Percentiles rank a stretch among this genome's conserved stretches.
phyloP scores from a whole-genome alignment of 2,888 invertebrate species.

The Drosophila koepferae region DNA sequence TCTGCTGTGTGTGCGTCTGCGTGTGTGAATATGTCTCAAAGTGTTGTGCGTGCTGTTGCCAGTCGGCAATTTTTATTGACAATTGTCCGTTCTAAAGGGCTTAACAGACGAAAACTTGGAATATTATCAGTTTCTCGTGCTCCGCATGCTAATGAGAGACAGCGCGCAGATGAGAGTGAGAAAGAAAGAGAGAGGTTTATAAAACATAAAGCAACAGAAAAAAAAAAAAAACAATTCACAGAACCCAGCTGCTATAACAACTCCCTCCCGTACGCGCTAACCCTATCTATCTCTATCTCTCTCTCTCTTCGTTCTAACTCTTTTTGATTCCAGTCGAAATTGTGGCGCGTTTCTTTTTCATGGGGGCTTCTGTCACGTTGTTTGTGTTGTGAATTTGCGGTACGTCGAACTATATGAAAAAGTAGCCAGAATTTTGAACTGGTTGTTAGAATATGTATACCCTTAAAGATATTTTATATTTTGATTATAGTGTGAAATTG shows the following conservation, averaged over 20 bases:
- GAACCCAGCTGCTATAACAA: conserved; percentile 43
- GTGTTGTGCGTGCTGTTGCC: conserved; percentile 65
- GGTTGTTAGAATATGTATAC: conserved; percentile 3
- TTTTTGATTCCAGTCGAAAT: conserved; percentile 1
- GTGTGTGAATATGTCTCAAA: conserved; percentile 47
- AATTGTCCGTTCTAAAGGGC: conserved; percentile 60
- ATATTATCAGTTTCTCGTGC: conserved; percentile 69
- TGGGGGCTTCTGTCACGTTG: conserved; percentile 63
- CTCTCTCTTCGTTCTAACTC: conserved; percentile 12
- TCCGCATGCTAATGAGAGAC: conserved; percentile 72
- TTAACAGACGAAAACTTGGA: conserved; percentile 35
- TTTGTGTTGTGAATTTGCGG: conserved; percentile 69
- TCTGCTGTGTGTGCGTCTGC: conserved; percentile 10
- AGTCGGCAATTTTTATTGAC: conserved; percentile 69
- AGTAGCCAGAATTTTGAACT: not conserved
- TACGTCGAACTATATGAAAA: conserved; percentile 20
- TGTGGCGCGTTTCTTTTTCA: conserved; percentile 18
- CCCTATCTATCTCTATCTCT: conserved; percentile 14
- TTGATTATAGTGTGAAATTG: too few relatives aligned
- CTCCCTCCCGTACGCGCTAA: not conserved
- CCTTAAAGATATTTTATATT: not conserved
- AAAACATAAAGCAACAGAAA: conserved; percentile 63
- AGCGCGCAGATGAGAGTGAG: conserved; percentile 8
- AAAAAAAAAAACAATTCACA: conserved; percentile 59
- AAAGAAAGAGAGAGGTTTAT: conserved; percentile 36